phyloP scores from a whole-genome alignment of 2,888 invertebrate genomes.

The Congeria kusceri region DNA sequence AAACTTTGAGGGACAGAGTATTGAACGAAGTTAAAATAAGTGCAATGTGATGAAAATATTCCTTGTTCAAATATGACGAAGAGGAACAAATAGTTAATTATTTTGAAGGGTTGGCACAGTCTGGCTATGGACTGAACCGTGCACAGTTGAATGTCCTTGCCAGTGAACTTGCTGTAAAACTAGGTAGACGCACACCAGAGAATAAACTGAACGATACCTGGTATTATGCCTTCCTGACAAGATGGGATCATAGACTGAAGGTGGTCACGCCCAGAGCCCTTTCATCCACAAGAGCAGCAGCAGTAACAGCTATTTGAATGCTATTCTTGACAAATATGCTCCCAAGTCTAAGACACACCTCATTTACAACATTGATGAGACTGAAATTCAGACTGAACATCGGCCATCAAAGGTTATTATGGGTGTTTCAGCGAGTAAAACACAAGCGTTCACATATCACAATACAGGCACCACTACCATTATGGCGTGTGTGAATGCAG shows the following conservation, averaged over 20 bases:
- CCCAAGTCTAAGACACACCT: constrained; percentile 10
- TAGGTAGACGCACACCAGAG: background rate
- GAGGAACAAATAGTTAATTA: constrained; percentile 6
- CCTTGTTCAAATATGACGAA: constrained; percentile 2
- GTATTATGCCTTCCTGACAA: constrained; percentile 7
- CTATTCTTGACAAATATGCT: background rate
- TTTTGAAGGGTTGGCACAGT: background rate
- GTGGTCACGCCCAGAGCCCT: constrained; percentile 11
- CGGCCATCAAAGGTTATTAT: constrained; percentile 7
- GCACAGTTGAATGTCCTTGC: background rate
- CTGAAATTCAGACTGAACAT: constrained; percentile 25
- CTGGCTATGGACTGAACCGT: background rate
- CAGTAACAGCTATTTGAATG: background rate
- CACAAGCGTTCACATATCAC: constrained; percentile 18
- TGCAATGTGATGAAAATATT: constrained; percentile 1
- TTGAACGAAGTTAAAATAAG: background rate
- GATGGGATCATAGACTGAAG: constrained; percentile 4
- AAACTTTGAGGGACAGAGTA: constrained; percentile 12
- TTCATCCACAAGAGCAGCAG: background rate
- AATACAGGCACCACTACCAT: background rate
- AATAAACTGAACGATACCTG: constrained; percentile 12
- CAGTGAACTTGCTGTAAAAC: constrained; percentile 4
- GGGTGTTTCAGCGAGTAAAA: background rate
- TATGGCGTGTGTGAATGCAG: background rate
- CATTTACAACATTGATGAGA: constrained; percentile 28